phyloP scores from a whole-genome alignment of 2,888 invertebrate genomes.

The Chironomus tentans region DNA sequence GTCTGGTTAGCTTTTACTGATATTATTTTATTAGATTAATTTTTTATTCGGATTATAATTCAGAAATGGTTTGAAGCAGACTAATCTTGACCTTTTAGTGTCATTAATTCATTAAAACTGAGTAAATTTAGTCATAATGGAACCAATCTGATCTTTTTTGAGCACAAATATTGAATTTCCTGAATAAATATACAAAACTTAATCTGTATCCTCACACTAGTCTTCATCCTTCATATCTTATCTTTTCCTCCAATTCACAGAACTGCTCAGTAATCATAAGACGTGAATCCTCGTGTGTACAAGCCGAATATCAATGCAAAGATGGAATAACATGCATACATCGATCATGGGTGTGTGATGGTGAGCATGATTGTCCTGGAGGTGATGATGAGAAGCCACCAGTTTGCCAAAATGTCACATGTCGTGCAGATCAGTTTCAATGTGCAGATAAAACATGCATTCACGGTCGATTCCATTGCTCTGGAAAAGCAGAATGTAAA shows the following conservation, averaged over 20 bases:
- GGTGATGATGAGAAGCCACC: conserved; percentile 67
- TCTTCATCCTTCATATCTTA: too few relatives aligned
- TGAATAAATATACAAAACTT: background rate
- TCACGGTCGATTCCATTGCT: conserved; percentile 70
- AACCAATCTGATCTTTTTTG: too few relatives aligned
- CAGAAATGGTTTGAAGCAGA: too few relatives aligned
- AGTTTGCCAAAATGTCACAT: conserved; percentile 61
- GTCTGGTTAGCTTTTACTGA: too few relatives aligned
- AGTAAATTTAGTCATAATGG: too few relatives aligned
- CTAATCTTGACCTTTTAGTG: too few relatives aligned
- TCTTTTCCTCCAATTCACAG: conserved; percentile 43
- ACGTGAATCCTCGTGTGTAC: conserved; percentile 49
- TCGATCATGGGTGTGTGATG: conserved; percentile 70
- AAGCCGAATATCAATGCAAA: conserved; percentile 67
- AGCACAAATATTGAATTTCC: background rate
- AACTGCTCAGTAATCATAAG: conserved; percentile 51
- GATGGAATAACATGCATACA: conserved; percentile 75
- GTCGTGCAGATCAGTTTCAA: conserved; percentile 78
- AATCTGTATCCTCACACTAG: background rate
- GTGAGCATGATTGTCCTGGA: conserved; percentile 71
- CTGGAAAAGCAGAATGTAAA: conserved; percentile 68
- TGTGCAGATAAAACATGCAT: conserved; percentile 74
- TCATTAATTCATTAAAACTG: too few relatives aligned
- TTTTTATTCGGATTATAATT: too few relatives aligned
- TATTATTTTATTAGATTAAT: too few relatives aligned